Conservation (phyloP, 1,140 invertebrate species). For the Pseudobourletiella spinata region DNA sequence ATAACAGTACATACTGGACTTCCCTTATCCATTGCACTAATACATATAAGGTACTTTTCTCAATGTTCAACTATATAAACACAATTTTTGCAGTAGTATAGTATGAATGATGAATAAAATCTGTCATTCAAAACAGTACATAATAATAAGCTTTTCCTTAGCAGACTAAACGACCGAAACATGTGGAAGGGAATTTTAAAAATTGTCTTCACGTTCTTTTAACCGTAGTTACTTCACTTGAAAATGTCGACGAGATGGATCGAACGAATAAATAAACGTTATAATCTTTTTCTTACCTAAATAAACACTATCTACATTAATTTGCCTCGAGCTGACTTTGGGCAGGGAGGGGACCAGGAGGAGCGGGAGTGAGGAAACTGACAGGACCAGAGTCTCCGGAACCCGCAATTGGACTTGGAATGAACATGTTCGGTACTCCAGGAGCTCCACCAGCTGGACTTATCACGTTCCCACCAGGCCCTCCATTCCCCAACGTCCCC, state of each 20-base stretch:
- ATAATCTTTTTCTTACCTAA: too few relatives aligned
- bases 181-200: not conserved
- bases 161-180: too few relatives aligned
- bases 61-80: too few relatives aligned
- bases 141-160: too few relatives aligned
- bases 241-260: too few relatives aligned
- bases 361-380: conserved; percentile 24
- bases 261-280: not conserved
- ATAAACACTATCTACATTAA: not conserved
- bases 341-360: not conserved
- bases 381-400: conserved; percentile 26
- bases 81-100: too few relatives aligned
- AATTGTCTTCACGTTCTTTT: not conserved
- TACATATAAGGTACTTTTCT: too few relatives aligned
- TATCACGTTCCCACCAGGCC: not conserved
- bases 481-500: conserved; percentile 4
- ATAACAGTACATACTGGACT: too few relatives aligned
- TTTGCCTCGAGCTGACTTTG: not conserved
- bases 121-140: too few relatives aligned
- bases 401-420: conserved; percentile 14
- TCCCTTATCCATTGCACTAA: too few relatives aligned
- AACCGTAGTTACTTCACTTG: too few relatives aligned
- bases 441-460: not conserved
- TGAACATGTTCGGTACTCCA: conserved; percentile 26
- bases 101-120: too few relatives aligned